Conservation (phyloP, 2,113 vertebrate genomes). For the Nanorana parkeri region DNA sequence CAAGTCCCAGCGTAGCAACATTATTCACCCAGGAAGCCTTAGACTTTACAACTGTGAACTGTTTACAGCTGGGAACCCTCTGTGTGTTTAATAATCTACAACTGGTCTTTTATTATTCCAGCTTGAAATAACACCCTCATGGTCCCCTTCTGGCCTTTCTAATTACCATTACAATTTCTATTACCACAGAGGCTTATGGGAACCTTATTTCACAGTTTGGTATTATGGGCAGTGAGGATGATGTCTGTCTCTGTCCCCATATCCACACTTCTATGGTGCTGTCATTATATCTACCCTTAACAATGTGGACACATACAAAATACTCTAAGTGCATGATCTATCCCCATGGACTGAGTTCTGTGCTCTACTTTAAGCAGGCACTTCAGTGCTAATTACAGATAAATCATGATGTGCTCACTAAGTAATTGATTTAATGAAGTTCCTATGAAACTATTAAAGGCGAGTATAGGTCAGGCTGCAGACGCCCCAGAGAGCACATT, state of each 20-base stretch:
- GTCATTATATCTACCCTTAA: slow-evolving; percentile 76
- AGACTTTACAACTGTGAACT: no score
- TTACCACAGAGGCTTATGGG: background rate
- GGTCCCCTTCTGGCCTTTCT: background rate
- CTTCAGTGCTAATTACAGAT: slow-evolving; percentile 82
- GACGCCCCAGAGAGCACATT: slow-evolving; percentile 82
- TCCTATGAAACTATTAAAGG: slow-evolving; percentile 89
- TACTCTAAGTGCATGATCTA: slow-evolving; percentile 70
- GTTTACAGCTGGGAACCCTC: background rate
- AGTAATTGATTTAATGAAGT: slow-evolving; percentile 96
- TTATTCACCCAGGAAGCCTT: no score
- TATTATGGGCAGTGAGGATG: background rate
- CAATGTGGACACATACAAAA: slow-evolving; percentile 71
- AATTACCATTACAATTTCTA: background rate
- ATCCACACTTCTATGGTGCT: background rate
- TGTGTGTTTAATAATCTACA: slow-evolving; percentile 8
- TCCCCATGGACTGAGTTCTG: slow-evolving; percentile 73
- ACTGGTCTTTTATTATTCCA: background rate
- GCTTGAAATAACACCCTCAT: background rate
- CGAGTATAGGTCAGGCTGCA: slow-evolving; percentile 84
- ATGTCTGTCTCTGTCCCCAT: background rate
- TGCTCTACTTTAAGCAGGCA: slow-evolving; percentile 70
- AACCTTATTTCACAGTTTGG: slow-evolving; percentile 28
- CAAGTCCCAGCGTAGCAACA: no score
- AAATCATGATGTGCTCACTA: slow-evolving; percentile 84